These are phyloP conservation scores for Aplodontia rufa DNA, from an alignment of 2,113 vertebrate genomes.

Conservation along the genomic window DNA sequence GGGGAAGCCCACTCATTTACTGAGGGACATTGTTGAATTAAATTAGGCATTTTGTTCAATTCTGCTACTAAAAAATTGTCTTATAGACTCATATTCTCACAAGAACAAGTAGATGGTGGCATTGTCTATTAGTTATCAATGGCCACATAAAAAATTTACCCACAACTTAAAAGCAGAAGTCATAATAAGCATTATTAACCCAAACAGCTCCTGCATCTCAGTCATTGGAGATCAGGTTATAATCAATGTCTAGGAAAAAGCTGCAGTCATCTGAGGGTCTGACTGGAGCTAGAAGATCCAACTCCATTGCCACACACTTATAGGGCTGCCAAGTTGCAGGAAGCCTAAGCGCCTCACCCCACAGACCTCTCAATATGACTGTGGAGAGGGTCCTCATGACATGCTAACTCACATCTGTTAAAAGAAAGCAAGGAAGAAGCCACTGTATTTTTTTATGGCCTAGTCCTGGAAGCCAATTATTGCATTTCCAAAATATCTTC, in stretches of 20 bases:
- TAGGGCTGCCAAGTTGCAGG: not conserved
- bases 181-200: not conserved
- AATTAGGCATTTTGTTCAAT: not conserved
- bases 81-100: not conserved
- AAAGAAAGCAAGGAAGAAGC: not conserved
- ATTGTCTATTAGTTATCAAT: not conserved
- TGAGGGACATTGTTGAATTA: not conserved
- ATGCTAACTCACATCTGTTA: not conserved
- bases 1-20: not conserved
- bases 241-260: not conserved
- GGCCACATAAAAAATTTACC: not conserved
- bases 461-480: not conserved
- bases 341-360: not conserved
- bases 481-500: not conserved
- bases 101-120: not conserved
- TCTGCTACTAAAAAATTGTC: conserved; percentile 20
- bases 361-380: not conserved
- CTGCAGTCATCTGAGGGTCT: not conserved
- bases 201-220: not conserved
- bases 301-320: not conserved
- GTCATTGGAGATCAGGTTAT: not conserved
- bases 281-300: not conserved
- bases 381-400: not conserved
- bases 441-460: not conserved
- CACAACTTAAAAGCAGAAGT: not conserved